Percentiles rank a stretch among this genome's conserved stretches.
phyloP scores from a whole-genome alignment of 1,140 invertebrate genomes.

The Pseudomyrmex cubaensis region DNA sequence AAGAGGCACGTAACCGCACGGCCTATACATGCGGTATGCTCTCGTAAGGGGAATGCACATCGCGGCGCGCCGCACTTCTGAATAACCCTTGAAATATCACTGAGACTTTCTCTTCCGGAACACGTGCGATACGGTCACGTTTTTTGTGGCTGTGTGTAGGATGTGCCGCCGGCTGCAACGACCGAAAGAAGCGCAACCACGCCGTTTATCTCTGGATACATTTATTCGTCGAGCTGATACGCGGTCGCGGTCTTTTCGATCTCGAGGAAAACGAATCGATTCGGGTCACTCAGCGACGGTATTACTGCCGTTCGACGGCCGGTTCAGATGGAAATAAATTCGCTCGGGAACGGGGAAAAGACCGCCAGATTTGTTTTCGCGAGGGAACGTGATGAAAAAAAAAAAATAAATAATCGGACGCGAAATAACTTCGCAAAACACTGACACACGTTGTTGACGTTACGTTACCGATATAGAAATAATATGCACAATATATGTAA shows the following conservation, averaged over 20 bases:
- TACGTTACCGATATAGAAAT: background rate
- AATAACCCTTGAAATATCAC: slow-evolving; percentile 73
- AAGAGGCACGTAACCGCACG: background rate
- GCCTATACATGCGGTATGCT: slow-evolving; percentile 45
- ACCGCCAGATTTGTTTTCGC: slow-evolving; percentile 17
- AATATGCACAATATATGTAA: background rate
- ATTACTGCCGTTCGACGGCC: background rate
- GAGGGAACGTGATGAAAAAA: background rate
- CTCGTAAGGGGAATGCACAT: slow-evolving; percentile 44
- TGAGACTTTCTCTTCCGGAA: slow-evolving; percentile 45
- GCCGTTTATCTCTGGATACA: slow-evolving; percentile 34
- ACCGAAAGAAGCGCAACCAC: background rate
- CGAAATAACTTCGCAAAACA: background rate
- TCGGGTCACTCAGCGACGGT: slow-evolving; percentile 21
- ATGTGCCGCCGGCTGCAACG: background rate
- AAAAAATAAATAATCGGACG: slow-evolving; percentile 7
- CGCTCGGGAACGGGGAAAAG: background rate
- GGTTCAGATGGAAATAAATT: slow-evolving; percentile 37
- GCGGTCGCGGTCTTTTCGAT: background rate
- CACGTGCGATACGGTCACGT: slow-evolving; percentile 53
- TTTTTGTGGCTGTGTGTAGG: slow-evolving; percentile 25
- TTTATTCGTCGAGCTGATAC: slow-evolving; percentile 20
- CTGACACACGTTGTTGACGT: background rate
- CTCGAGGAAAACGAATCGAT: slow-evolving; percentile 23
- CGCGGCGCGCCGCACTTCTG: slow-evolving; percentile 53